Conservation (phyloP, 2,113 vertebrate species). For the Brachypodius melanocephalos region DNA sequence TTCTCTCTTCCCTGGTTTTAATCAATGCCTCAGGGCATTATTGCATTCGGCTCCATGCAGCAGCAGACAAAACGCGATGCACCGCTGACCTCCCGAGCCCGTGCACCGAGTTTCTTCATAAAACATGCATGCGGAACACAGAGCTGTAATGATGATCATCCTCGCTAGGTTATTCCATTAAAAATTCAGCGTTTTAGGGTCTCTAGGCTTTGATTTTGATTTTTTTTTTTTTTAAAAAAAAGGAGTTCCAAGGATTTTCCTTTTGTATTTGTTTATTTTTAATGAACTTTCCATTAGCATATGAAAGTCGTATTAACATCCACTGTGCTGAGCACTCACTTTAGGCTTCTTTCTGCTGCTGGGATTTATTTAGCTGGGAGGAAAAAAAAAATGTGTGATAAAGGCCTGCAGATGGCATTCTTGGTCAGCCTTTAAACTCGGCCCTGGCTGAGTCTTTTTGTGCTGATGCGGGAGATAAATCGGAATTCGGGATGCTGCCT, state of each 20-base stretch:
- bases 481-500: neutral
- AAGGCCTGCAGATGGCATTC: slow-evolving; percentile 54
- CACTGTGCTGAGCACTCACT: neutral
- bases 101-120: slow-evolving; percentile 53
- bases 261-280: slow-evolving; percentile 56
- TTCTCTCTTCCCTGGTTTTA: slow-evolving; percentile 46
- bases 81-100: slow-evolving; percentile 39
- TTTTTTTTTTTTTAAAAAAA: neutral
- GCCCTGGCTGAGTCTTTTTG: neutral
- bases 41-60: slow-evolving; percentile 51
- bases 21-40: slow-evolving; percentile 53
- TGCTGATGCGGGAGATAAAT: neutral
- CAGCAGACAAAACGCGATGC: slow-evolving; percentile 41
- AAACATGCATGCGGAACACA: slow-evolving; percentile 63
- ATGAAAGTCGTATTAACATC: slow-evolving; percentile 4
- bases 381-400: neutral
- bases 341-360: neutral
- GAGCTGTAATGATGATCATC: slow-evolving; percentile 30
- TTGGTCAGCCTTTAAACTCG: neutral
- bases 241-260: slow-evolving; percentile 5
- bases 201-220: slow-evolving; percentile 11
- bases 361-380: neutral
- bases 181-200: slow-evolving; percentile 3
- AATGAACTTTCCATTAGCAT: slow-evolving; percentile 15
- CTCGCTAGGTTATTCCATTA: slow-evolving; percentile 32